Evolutionary conservation across 2,797 vertebrate species (phyloP).

Genomic region (Thunnus albacares): DNA sequence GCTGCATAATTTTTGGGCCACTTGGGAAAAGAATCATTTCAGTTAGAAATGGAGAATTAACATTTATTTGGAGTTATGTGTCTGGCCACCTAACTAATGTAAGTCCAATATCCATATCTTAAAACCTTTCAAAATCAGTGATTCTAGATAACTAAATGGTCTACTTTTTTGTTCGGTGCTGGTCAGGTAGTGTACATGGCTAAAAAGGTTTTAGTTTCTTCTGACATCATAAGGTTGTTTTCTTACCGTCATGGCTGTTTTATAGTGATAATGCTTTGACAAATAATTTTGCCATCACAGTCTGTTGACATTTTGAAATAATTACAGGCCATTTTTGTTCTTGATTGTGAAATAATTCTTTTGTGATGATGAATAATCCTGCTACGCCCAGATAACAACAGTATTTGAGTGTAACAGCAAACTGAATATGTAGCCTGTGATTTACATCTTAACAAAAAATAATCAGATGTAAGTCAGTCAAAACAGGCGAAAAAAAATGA

Average conservation of each 20-base stretch:
- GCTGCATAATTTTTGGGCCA: not conserved
- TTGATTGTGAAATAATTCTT: not conserved
- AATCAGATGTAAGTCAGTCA: slow-evolving; percentile 19
- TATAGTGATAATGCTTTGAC: not conserved
- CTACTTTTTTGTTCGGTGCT: no score
- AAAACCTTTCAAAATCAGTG: no score
- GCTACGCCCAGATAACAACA: not conserved
- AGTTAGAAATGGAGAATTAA: not conserved
- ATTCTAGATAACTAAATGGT: no score
- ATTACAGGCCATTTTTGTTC: not conserved
- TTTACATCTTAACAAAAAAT: slow-evolving; percentile 9
- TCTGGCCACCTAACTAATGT: not conserved
- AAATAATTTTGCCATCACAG: not conserved
- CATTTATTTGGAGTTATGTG: not conserved
- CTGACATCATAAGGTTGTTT: not conserved
- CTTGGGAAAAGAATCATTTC: not conserved
- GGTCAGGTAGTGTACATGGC: no score
- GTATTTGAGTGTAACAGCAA: not conserved
- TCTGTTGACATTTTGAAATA: not conserved
- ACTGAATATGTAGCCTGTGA: not conserved
- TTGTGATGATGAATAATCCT: slow-evolving; percentile 13
- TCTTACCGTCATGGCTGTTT: not conserved
- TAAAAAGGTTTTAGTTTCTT: no score
- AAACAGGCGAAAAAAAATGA: not conserved
- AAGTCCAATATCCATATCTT: not conserved